Evolutionary conservation across 1,140 invertebrate genomes (phyloP).

Genomic region (Micrasema minimum): DNA sequence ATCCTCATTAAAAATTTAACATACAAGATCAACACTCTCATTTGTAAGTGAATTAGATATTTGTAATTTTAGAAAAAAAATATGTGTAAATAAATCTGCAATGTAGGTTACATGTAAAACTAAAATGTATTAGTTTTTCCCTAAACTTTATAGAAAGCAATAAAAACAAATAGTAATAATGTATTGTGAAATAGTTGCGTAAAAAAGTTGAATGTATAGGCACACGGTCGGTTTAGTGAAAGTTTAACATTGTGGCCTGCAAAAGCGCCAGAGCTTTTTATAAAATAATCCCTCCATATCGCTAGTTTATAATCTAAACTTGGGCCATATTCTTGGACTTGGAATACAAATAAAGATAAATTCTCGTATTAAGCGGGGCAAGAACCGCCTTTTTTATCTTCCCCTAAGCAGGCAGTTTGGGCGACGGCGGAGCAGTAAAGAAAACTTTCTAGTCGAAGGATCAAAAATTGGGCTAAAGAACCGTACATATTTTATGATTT

Average conservation of each 20-base stretch:
- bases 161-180: constrained; percentile 34
- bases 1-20: too few species aligned
- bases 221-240: constrained; percentile 8
- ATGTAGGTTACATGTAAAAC: too few species aligned
- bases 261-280: constrained; percentile 7
- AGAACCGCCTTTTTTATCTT: constrained; percentile 22
- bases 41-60: too few species aligned
- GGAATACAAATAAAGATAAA: constrained; percentile 46
- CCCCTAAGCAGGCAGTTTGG: constrained; percentile 22
- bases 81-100: too few species aligned
- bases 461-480: constrained; percentile 12
- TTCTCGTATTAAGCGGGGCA: constrained; percentile 42
- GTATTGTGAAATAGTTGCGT: constrained; percentile 10
- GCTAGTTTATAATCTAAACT: constrained; percentile 48
- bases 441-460: constrained; percentile 27
- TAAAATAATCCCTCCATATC: constrained; percentile 47
- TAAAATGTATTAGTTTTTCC: constrained; percentile 7
- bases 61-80: too few species aligned
- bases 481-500: constrained; percentile 29
- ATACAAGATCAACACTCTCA: too few species aligned
- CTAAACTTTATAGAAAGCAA: constrained; percentile 4
- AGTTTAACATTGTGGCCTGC: constrained; percentile 6
- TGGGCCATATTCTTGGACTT: constrained; percentile 46
- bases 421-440: constrained; percentile 11
- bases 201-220: constrained; percentile 24